A percentile compares a stretch with the other conserved stretches of the same genome.
Evolutionary conservation across 2,888 invertebrate genomes (phyloP).

Genomic region (Polyommatus iphigenia): DNA sequence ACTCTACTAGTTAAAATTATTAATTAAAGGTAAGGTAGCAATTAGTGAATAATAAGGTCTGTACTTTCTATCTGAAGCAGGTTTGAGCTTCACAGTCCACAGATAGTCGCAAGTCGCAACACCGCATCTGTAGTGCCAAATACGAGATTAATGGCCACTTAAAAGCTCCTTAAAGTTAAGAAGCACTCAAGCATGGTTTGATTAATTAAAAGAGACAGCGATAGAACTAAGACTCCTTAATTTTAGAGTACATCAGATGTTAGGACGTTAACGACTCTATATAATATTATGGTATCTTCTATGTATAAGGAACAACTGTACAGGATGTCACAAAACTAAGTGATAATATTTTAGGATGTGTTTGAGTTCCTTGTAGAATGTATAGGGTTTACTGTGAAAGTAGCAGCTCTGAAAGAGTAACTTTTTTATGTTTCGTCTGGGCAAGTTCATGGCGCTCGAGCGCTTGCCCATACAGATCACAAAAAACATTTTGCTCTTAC

Average conservation of each 20-base stretch:
- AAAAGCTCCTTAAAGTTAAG: background rate
- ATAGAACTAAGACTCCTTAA: background rate
- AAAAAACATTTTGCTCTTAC: too few relatives aligned
- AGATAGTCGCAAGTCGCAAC: background rate
- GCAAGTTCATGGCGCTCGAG: too few relatives aligned
- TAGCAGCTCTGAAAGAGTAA: too few relatives aligned
- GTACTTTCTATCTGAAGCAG: background rate
- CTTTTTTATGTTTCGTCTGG: too few relatives aligned
- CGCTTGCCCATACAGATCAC: too few relatives aligned
- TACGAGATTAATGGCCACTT: background rate
- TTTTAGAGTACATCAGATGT: background rate
- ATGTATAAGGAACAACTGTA: too few relatives aligned
- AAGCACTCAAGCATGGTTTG: background rate
- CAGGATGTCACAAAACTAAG: too few relatives aligned
- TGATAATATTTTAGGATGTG: too few relatives aligned
- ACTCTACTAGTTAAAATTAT: background rate
- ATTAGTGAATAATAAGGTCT: background rate
- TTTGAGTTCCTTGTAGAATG: too few relatives aligned
- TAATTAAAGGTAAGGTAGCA: background rate
- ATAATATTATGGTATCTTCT: background rate
- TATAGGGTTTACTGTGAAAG: too few relatives aligned
- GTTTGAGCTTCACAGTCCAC: background rate
- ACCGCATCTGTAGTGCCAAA: background rate
- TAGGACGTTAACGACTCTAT: background rate
- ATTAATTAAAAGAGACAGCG: background rate